Conservation (phyloP, 2,113 vertebrate genomes). For the Oryctolagus cuniculus region mOryCun1.1 NC_091450.1:48098001-48098500, state of each 20-base stretch:
- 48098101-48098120: neutral
- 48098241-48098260: neutral
- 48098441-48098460: neutral
- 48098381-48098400: neutral
- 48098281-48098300: neutral
- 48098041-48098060: fast-evolving
- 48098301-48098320: neutral
- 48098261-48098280: neutral
- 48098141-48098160: constrained; percentile 57
- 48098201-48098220: constrained; percentile 17
- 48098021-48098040: neutral
- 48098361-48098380: neutral
- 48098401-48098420: neutral
- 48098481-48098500: no score
- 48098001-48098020: neutral
- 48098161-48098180: constrained; percentile 53
- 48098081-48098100: neutral
- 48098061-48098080: neutral
- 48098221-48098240: neutral
- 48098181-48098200: neutral
- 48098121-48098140: constrained; percentile 5
- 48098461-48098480: neutral
- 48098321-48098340: neutral
- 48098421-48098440: neutral
- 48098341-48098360: neutral